Evolutionary conservation across 2,888 invertebrate genomes (phyloP), one percentile per base, ranked within the genome.

Genomic region (Cantharis lateralis): DNA sequence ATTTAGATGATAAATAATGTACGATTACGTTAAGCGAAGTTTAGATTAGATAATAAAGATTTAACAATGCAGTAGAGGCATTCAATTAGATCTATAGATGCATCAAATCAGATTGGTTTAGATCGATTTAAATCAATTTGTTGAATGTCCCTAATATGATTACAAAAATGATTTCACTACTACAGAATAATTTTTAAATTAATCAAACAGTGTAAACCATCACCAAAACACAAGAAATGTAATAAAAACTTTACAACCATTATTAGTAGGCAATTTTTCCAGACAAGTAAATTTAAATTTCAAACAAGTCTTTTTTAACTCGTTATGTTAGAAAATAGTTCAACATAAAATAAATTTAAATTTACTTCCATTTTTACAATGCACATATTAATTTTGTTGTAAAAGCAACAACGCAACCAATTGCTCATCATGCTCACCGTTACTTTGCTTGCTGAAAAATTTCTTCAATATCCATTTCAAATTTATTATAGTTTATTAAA

Each of bases 341-440:
- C 4, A 32, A 32, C 10, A 13, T 13, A 13, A 32, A 13, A 32
- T 3, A 32, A 32, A n/a, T 48, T 48, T n/a, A 48, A 48, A 48
- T 48, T 48, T 48, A 48, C 48, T 48, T 7, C 5, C 0, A 32
- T 32, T 48, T 48, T 48, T 48, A 5, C 1, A 48, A 48, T 48
- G 4, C 2, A 48, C 48, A 48, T n/a, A 48, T 48, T 48, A n/a
- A 48, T 48, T 48, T 48, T 48, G n/a, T 13, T 48, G n/a, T 48
- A n/a, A n/a, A 48, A 48, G 28, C 16, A 70, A 61, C 32, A 62
- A 74, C 63, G 69, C 73, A 70, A 26, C n/a, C 28, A 48, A 75
- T 70, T 70, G 72, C 79, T 81, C 85, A 85, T 81, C 85, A 85
- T 84, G 84, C 85, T 85, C 85, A 85, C 85, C 85, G 81, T 83